Base-by-base conservation (phyloP, 2,888 invertebrate species). In the Phlogophora meticulosa region DNA sequence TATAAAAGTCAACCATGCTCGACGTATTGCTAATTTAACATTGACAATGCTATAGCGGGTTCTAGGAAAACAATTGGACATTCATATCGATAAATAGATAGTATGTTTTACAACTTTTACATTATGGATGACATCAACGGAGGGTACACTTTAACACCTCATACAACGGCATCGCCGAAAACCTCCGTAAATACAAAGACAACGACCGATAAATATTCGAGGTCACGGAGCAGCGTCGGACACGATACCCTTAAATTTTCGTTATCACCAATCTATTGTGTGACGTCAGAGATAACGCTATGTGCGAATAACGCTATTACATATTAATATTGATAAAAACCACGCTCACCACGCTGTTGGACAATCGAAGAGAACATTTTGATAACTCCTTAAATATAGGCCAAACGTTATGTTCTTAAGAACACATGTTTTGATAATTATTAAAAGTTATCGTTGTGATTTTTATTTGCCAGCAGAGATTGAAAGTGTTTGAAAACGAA, bases 171-270 rank as follows among this genome's bases (percentile, higher is more conserved):
- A 55, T 78, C 65, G 72, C 80, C 63, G 81, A 90, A 91, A 91
- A 84, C 85, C 89, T 93, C 89, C 89, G 86, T 84, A 87, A 90
- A 90, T 87, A 89, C 63, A 79, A 81, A 86, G 91, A 88, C 92
- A 91, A 91, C 88, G 93, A 91, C 93, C 93, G 93, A 93, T 93
- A 90, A 88, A 83, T 84, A 80, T 88, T 90, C 86, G 90, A 92
- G 90, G 90, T 89, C 88, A 84, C 83, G 76, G 51, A 67, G 56
- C 72, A 59, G 78, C 78, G 72, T 64, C 78, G 80, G 82, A 86
- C 87, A 87, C 83, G 85, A 86, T 88, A 88, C 88, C 86, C 87
- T 83, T 83, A 84, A 84, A 85, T 85, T 88, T 83, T 86, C 81
- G 76, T 87, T 91, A 92, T 91, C 91, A 79, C 72, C 73, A 84